Conservation (phyloP, 2,113 vertebrate species). For the Callospermophilus lateralis region DNA sequence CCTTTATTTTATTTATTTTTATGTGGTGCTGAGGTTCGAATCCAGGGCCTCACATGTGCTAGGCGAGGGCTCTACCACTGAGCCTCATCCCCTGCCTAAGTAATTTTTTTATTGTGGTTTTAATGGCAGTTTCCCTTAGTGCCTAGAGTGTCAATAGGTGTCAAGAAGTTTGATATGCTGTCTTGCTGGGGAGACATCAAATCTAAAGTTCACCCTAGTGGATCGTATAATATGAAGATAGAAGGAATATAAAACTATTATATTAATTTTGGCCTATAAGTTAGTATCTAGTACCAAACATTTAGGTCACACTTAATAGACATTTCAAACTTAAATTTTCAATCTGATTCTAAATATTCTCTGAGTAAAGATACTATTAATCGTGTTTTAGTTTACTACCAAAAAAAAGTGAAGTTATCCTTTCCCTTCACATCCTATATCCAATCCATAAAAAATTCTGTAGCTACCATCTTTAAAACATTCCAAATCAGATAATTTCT, state of each 20-base stretch:
- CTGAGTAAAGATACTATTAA: slow-evolving; percentile 25
- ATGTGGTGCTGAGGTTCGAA: too few relatives aligned
- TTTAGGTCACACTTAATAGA: slow-evolving; percentile 19
- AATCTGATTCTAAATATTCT: slow-evolving; percentile 12
- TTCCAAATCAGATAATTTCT: slow-evolving; percentile 2
- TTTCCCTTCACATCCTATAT: neutral
- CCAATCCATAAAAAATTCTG: slow-evolving; percentile 1
- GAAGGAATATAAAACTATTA: neutral
- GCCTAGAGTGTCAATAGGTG: neutral
- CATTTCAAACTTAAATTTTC: slow-evolving; percentile 53
- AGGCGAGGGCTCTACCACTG: too few relatives aligned
- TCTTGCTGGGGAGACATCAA: neutral
- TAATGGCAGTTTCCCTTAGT: neutral
- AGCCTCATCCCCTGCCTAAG: neutral
- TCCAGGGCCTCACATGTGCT: too few relatives aligned
- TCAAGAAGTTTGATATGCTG: neutral
- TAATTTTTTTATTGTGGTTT: neutral
- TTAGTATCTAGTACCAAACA: slow-evolving; percentile 44
- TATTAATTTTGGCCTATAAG: neutral
- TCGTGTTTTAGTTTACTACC: neutral
- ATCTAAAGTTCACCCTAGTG: neutral
- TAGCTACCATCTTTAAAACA: slow-evolving; percentile 1
- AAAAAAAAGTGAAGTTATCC: neutral
- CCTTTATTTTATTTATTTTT: too few relatives aligned
- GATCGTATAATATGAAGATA: neutral